Evolutionary conservation across 92 coral and sea anemone genomes (phyloP).

Genomic region (Palythoa grandis): DNA sequence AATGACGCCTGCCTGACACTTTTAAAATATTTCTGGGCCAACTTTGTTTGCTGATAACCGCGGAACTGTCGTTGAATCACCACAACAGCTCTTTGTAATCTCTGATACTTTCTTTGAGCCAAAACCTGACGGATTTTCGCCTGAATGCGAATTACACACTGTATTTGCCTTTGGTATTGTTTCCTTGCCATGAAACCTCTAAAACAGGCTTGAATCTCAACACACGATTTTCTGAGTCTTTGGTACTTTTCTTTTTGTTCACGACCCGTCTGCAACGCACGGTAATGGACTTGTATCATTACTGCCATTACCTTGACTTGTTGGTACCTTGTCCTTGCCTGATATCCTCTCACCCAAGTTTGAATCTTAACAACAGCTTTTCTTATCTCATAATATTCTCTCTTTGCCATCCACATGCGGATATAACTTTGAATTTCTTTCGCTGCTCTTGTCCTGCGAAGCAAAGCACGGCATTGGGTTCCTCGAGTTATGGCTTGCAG

Average conservation of each 20-base stretch:
- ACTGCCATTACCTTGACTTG: conserved; percentile 40
- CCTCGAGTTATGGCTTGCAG: conserved; percentile 80
- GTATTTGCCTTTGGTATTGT: conserved; percentile 35
- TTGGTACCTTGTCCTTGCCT: conserved; percentile 55
- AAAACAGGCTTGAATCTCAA: conserved; percentile 68
- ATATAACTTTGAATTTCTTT: conserved; percentile 64
- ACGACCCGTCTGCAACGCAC: conserved; percentile 48
- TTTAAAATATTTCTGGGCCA: conserved; percentile 24
- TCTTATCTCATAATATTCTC: conserved; percentile 41
- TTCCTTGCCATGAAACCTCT: conserved; percentile 64
- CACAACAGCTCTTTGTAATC: conserved; percentile 42
- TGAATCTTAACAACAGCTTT: conserved; percentile 68
- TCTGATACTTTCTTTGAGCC: conserved; percentile 54
- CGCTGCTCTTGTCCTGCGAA: conserved; percentile 56
- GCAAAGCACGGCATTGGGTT: conserved; percentile 61
- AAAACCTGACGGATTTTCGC: conserved; percentile 54
- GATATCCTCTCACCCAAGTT: conserved; percentile 48
- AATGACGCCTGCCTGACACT: conserved; percentile 17
- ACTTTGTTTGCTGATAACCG: conserved; percentile 45
- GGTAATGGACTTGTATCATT: conserved; percentile 59
- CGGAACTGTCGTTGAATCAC: conserved; percentile 58
- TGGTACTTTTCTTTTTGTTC: conserved; percentile 44
- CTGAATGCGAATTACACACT: conserved; percentile 60
- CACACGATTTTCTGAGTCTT: conserved; percentile 42
- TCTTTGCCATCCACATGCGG: conserved; percentile 56